phyloP scores from a whole-genome alignment of 2,797 vertebrate species.

The Etheostoma nigrum region DNA sequence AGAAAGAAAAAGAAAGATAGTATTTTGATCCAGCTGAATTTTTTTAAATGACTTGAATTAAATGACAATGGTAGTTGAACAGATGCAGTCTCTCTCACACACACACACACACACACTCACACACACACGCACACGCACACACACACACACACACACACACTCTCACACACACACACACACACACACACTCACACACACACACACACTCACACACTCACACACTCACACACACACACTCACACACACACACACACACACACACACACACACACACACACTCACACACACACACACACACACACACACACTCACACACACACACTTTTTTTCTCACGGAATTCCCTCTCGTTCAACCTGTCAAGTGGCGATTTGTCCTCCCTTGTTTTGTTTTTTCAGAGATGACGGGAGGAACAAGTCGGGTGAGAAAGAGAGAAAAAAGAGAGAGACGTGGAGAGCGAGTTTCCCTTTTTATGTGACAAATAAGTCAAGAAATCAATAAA shows the following conservation, averaged over 20 bases:
- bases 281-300: not conserved
- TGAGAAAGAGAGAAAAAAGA: conserved; percentile 33
- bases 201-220: no score
- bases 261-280: not conserved
- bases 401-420: conserved; percentile 24
- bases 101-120: no score
- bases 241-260: no score
- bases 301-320: conserved; percentile 7
- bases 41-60: not conserved
- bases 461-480: conserved; percentile 85
- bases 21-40: not conserved
- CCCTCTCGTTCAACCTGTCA: conserved; percentile 65
- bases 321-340: conserved; percentile 32
- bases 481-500: conserved; percentile 86
- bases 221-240: no score
- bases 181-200: conserved; percentile 19
- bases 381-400: conserved; percentile 42
- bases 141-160: not conserved
- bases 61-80: not conserved
- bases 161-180: not conserved
- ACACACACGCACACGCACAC: no score
- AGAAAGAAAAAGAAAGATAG: not conserved
- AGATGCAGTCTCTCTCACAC: not conserved
- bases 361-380: conserved; percentile 58
- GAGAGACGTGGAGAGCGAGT: conserved; percentile 47